Conservation (phyloP, 2,797 vertebrate genomes). For the Salmo trutta region DNA sequence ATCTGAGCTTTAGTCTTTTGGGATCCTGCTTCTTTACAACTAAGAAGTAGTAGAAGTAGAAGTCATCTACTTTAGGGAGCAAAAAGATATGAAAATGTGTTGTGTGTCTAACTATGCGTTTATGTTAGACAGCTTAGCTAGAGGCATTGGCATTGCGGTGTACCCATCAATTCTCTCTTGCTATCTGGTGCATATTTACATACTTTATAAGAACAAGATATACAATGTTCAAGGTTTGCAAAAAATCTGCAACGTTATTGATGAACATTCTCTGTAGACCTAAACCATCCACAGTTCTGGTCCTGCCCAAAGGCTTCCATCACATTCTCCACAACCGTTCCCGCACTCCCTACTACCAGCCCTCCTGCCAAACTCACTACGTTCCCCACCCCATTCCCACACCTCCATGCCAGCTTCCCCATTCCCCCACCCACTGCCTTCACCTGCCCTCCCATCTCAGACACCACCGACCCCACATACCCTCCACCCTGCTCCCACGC, state of each 20-base stretch:
- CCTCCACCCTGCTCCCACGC: conserved; percentile 63
- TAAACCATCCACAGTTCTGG: conserved; percentile 12
- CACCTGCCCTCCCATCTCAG: conserved; percentile 72
- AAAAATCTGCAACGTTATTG: not conserved
- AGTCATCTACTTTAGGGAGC: not conserved
- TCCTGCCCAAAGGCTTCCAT: conserved; percentile 55
- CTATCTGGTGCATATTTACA: not conserved
- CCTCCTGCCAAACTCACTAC: conserved; percentile 39
- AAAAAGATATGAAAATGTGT: not conserved
- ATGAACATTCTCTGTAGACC: not conserved
- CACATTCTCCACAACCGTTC: conserved; percentile 39
- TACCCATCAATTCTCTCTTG: not conserved
- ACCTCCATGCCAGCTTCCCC: conserved; percentile 61
- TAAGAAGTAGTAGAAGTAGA: not conserved
- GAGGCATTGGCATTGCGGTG: not conserved
- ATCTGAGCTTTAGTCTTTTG: not conserved
- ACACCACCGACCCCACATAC: conserved; percentile 63
- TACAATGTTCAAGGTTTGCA: not conserved
- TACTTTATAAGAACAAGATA: not conserved
- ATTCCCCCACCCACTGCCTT: conserved; percentile 66
- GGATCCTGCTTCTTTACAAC: not conserved
- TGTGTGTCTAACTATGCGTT: not conserved
- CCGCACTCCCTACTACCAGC: conserved; percentile 52
- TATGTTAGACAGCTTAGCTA: not conserved
- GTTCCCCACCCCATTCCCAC: conserved; percentile 58